Evolutionary conservation across 1,140 invertebrate species (phyloP).

Genomic region (Ceratina australensis): DNA sequence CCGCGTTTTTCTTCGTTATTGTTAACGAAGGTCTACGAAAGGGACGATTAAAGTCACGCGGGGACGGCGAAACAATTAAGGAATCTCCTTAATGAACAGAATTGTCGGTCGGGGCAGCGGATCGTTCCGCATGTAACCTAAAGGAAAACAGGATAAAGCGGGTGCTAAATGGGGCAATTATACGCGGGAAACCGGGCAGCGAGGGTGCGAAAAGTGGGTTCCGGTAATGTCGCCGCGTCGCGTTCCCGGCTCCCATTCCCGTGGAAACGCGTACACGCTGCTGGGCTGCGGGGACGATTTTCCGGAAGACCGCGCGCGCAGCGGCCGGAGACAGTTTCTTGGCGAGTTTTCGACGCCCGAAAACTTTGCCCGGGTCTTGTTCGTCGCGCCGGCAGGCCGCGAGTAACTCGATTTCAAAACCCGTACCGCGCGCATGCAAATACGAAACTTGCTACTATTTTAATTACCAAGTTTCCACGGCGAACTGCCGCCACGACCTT

Average conservation of each 20-base stretch:
- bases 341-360: constrained; percentile 23
- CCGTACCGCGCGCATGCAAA: constrained; percentile 19
- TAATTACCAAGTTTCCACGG: constrained; percentile 26
- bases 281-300: background rate
- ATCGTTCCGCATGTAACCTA: constrained; percentile 64
- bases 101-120: constrained; percentile 53
- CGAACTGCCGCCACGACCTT: background rate
- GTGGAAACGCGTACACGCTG: too few species aligned
- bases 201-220: constrained; percentile 51
- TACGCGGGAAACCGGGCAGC: constrained; percentile 37
- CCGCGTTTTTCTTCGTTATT: constrained; percentile 17
- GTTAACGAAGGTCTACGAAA: constrained; percentile 1
- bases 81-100: constrained; percentile 60
- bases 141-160: constrained; percentile 65
- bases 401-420: constrained; percentile 32
- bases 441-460: constrained; percentile 40
- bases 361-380: constrained; percentile 6
- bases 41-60: background rate
- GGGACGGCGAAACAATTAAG: constrained; percentile 57
- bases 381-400: background rate
- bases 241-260: background rate
- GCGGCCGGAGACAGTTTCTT: constrained; percentile 16
- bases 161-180: constrained; percentile 63
- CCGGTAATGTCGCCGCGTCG: constrained; percentile 17
- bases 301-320: background rate